Evolutionary conservation across 2,797 vertebrate genomes (phyloP).

Genomic region (Pangasius sanitwongsei): DNA sequence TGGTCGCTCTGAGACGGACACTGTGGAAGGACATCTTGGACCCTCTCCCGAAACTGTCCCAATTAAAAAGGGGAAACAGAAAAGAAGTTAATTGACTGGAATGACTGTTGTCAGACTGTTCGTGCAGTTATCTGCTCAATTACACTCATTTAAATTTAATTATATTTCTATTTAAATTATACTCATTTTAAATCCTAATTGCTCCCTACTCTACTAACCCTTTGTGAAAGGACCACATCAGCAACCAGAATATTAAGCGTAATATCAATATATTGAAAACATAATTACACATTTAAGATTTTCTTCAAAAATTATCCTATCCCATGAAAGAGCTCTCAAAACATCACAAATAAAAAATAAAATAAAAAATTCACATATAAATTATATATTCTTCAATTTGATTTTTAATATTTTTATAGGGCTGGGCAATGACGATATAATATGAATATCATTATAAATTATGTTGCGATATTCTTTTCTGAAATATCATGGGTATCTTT

Average conservation of each 20-base stretch:
- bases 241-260: background rate
- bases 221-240: background rate
- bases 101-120: background rate
- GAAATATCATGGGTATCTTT: background rate
- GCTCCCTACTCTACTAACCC: background rate
- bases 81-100: background rate
- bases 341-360: too few relatives aligned
- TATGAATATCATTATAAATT: background rate
- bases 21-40: conserved; percentile 83
- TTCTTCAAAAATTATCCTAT: background rate
- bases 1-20: conserved; percentile 87
- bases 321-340: background rate
- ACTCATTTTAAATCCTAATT: background rate
- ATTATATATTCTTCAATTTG: background rate
- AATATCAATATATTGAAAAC: background rate
- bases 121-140: background rate
- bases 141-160: background rate
- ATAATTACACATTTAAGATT: background rate
- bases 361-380: background rate
- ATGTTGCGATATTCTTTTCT: background rate
- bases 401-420: background rate
- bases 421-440: background rate
- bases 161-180: background rate
- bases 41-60: conserved; percentile 83
- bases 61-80: conserved; percentile 19